Conservation (phyloP, 2,113 vertebrate species). For the Gracilinanus agilis region DNA sequence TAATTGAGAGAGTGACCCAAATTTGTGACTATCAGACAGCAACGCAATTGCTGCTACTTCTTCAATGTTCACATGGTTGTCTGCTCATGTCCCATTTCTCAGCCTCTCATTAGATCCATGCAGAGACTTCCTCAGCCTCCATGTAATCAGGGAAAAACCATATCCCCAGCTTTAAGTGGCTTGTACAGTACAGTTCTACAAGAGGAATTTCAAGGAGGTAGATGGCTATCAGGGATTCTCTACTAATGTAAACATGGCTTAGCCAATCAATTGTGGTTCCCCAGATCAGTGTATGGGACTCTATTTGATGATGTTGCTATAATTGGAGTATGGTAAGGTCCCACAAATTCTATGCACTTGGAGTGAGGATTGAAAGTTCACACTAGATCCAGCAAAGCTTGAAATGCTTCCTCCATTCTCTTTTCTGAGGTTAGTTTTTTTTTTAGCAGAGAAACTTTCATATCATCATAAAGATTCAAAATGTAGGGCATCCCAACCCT, state of each 20-base stretch:
- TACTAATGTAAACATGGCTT: conserved; percentile 56
- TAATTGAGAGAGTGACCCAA: conserved; percentile 78
- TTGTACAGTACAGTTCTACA: background rate
- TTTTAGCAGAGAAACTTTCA: conserved; percentile 47
- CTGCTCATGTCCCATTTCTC: conserved; percentile 40
- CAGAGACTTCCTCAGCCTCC: conserved; percentile 4
- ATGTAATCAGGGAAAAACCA: conserved; percentile 26
- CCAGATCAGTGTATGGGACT: background rate
- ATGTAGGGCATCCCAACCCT: background rate
- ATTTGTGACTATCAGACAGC: conserved; percentile 63
- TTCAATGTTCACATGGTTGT: conserved; percentile 15
- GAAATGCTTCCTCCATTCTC: conserved; percentile 34
- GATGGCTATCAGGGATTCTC: conserved; percentile 37
- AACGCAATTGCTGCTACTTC: conserved; percentile 64
- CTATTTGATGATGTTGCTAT: conserved; percentile 10
- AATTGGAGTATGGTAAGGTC: conserved; percentile 55
- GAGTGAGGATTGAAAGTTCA: conserved; percentile 33
- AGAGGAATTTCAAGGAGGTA: conserved; percentile 54
- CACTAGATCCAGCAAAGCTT: conserved; percentile 7
- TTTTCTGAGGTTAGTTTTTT: conserved; percentile 18
- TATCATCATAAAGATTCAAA: conserved; percentile 9
- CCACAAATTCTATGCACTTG: background rate
- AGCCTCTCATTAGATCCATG: conserved; percentile 39
- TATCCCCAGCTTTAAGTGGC: background rate
- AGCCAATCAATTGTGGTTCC: conserved; percentile 52